Evolutionary conservation across 2,888 invertebrate genomes (phyloP).

Genomic region (Podotricha telesiphe): DNA sequence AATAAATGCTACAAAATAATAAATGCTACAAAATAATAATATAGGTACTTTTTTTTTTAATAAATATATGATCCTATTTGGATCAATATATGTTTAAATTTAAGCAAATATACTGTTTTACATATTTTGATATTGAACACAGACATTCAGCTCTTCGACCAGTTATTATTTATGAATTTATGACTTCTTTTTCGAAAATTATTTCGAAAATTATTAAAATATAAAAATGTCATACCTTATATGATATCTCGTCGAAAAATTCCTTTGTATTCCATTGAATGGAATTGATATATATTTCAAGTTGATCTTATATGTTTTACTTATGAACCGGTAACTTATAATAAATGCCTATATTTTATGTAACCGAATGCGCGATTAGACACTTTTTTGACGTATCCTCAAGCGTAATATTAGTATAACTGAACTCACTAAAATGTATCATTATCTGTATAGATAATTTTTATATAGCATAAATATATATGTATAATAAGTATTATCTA

Average conservation of each 20-base stretch:
- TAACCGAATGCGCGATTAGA: constrained; percentile 27
- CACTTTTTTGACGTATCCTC: constrained; percentile 30
- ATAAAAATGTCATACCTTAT: too few species aligned
- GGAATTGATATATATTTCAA: constrained; percentile 31
- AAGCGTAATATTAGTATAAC: constrained; percentile 1
- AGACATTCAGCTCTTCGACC: too few species aligned
- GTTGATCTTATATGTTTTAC: constrained; percentile 24
- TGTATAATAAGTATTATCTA: background rate
- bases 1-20: too few species aligned
- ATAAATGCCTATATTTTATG: constrained; percentile 26
- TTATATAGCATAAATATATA: too few species aligned
- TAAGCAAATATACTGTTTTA: background rate
- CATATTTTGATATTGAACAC: too few species aligned
- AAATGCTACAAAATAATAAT: too few species aligned
- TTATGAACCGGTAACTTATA: constrained; percentile 27
- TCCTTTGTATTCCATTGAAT: background rate
- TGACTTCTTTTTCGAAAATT: too few species aligned
- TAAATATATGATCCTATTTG: too few species aligned
- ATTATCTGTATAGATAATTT: constrained; percentile 1
- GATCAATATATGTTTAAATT: background rate
- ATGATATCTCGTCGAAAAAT: background rate
- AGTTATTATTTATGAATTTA: too few species aligned
- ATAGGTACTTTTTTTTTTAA: too few species aligned
- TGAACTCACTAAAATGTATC: background rate
- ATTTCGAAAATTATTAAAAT: too few species aligned